Base-by-base conservation (phyloP, 2,888 invertebrate species). In the Machimus atricapillus region DNA sequence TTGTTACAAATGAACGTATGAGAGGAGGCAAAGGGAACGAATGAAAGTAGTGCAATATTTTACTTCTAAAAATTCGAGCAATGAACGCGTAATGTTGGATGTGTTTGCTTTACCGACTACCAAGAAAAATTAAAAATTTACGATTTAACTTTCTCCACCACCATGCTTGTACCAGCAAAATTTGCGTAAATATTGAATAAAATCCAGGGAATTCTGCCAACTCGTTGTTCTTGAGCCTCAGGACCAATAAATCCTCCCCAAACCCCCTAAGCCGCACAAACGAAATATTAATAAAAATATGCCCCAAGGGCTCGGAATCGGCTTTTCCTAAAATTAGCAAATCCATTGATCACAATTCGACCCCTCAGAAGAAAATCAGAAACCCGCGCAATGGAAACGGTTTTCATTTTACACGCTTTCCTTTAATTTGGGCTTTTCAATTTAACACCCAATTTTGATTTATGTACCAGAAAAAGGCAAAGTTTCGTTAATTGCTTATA, bases 121-220 rank as follows among this genome's bases (percentile, higher is more conserved):
- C 16, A 43, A 23, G 46, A 7, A 79, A 56, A 52, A 79, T 79
- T 79, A 79, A 79, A 79, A 46, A 79, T 79, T 79, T 79, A 79
- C 52, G 52, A 79, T 27, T 79, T 79, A 31, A 52, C 23, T 79
- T 79, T 52, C 27, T 4, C 27, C 23, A 5, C 27, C 46, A 7
- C 52, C 52, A 16, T 7, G 16, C 8, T 23, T 23, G 19, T 37
- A 14, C 31, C 2, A 16, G 5, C 79, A 23, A 12, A 52, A 79
- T 8, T 23, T 46, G 16, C 27, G 46, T 23, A 52, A 46, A 52
- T 34, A 79, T 79, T 79, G 79, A 79, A 52, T 23, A 46, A 79
- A 52, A 52, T 14, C 31, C 52, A 46, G 9, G 5, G 52, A 79
- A 31, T 46, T 1, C 19, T 46, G 16, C 58, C 66, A 27, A 1